Base-by-base conservation (phyloP, 2,888 invertebrate genomes). In the Pristionchus fissidentatus region DNA sequence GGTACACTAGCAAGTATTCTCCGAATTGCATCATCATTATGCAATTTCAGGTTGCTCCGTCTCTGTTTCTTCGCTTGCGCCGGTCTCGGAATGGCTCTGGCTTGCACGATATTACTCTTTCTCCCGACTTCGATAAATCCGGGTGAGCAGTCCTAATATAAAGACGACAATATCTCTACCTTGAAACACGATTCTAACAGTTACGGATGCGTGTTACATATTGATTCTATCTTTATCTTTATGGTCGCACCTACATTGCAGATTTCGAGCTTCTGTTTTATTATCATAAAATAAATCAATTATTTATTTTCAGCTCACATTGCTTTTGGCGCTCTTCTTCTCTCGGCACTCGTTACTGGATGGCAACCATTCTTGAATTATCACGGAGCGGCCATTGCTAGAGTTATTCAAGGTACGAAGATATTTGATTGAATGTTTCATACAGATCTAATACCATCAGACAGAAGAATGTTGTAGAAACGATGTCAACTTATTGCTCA, bases 321-420 rank as follows among this genome's bases (percentile, higher is more conserved):
- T 3, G 81, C 81, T 1, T 55, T 55, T 32, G 81, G 62, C 1
- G 83, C 73, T 2, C 55, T 83, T 15, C 19, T 73, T 29, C 26
- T 70, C 3, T 83, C 70, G 8, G 70, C 70, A 4, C 5, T 49
- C 5, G 70, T 83, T 19, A 83, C 83, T 26, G 70, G 60, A 7
- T 83, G 83, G 70, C 2, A 70, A 26, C 83, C 83, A 1, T 83
- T 83, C 38, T 22, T 83, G 32, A 73, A 52, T 52, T 83, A 38
- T 26, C 35, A 83, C 73, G 70, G 52, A 35, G 57, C 83, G 13
- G 70, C 55, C 15, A 38, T 73, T 5, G 70, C 73, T 5, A 46
- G 83, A 26, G 1, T 83, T 5, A 15, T 73, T 1, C 83, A 83
- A 41, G 81, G 81, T 57, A 10, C 43, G 46, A 4, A n/a, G n/a